Percentiles rank a stretch among this genome's conserved stretches.
phyloP scores from a whole-genome alignment of 64 coral and sea anemone genomes.

The Montipora cactus region DNA sequence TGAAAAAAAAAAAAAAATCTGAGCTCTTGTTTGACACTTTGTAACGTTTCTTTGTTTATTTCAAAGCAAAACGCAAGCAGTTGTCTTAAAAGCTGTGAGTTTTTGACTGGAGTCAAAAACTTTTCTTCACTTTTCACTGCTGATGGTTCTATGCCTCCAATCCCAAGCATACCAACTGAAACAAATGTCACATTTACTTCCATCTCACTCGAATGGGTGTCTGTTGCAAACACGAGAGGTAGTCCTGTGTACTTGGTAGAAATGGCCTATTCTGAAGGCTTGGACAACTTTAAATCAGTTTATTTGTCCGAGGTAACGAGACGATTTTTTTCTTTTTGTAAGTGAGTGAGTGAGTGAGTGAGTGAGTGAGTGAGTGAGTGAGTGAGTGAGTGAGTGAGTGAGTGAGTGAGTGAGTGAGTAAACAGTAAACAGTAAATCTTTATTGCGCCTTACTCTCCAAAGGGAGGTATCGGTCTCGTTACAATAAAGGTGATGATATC shows the following conservation, averaged over 20 bases:
- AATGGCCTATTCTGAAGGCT: constrained; percentile 3
- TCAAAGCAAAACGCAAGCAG: background rate
- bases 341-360: too few species aligned
- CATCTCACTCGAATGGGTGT: constrained; percentile 29
- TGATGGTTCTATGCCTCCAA: background rate
- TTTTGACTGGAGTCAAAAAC: background rate
- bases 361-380: too few species aligned
- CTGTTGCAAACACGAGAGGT: background rate
- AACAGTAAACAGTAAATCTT: too few species aligned
- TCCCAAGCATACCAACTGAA: background rate
- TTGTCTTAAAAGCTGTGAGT: constrained; percentile 37
- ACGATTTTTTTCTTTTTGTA: too few species aligned
- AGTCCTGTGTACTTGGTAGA: constrained; percentile 45
- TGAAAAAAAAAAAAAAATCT: too few species aligned
- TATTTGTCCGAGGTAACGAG: constrained; percentile 26
- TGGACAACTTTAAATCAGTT: background rate
- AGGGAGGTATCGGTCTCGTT: too few species aligned
- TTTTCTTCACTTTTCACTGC: constrained; percentile 14
- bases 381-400: too few species aligned
- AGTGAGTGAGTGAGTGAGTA: too few species aligned
- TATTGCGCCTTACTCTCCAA: too few species aligned
- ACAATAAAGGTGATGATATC: too few species aligned
- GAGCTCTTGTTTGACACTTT: background rate
- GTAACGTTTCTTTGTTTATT: background rate
- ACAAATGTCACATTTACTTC: constrained; percentile 28